phyloP scores from a whole-genome alignment of 2,797 vertebrate genomes.

The Eremophila alpestris region DNA sequence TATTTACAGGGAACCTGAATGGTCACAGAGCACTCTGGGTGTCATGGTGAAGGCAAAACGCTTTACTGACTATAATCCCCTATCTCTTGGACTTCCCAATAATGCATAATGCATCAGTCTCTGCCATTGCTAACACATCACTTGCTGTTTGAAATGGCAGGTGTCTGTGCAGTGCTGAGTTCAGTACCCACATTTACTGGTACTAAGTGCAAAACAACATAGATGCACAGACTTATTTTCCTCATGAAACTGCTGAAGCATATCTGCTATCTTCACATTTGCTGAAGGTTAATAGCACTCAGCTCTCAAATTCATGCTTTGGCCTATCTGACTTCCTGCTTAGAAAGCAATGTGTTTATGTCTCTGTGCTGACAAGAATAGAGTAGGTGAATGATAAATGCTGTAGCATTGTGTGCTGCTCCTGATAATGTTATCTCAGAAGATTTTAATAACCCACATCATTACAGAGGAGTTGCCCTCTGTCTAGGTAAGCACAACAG shows the following conservation, averaged over 20 bases:
- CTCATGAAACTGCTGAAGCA: neutral
- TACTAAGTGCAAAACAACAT: neutral
- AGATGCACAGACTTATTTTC: neutral
- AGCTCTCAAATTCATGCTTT: neutral
- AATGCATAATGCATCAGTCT: neutral
- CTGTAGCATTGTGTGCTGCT: neutral
- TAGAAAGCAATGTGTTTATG: neutral
- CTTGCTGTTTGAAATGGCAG: neutral
- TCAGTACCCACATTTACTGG: neutral
- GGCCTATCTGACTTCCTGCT: neutral
- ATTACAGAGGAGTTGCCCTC: neutral
- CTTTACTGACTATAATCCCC: neutral
- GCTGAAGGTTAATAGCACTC: neutral
- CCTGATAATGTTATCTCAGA: neutral
- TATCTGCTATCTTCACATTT: neutral
- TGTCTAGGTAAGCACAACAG: neutral
- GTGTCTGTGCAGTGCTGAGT: neutral
- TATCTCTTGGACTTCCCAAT: neutral
- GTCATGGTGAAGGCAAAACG: neutral
- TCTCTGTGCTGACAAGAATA: neutral
- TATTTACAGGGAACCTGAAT: neutral
- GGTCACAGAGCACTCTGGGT: neutral
- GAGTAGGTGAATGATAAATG: neutral
- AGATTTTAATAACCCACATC: constrained; percentile 8
- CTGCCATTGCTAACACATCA: rapidly evolving